These are phyloP conservation scores for Cuniculus paca DNA, from an alignment of 2,797 vertebrate species.

Conservation along the genomic window DNA sequence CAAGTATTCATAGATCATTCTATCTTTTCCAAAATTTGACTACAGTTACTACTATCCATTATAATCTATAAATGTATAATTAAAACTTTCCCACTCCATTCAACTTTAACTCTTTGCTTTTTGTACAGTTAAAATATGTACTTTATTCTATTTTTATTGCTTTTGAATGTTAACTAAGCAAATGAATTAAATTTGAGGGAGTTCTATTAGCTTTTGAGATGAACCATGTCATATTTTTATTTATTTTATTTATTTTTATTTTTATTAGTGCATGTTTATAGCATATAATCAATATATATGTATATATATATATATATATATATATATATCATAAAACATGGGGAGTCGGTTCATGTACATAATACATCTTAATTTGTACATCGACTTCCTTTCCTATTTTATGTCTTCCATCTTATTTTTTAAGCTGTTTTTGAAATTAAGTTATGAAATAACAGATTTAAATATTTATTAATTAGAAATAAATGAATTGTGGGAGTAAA, in stretches of 20 bases:
- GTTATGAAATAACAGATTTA: not conserved
- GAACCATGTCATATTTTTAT: not conserved
- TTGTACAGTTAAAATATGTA: not conserved
- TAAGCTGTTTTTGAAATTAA: not conserved
- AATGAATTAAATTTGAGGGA: not conserved
- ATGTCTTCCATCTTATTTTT: not conserved
- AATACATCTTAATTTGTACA: not conserved
- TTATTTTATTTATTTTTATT: not conserved
- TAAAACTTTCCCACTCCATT: not conserved
- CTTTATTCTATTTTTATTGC: not conserved
- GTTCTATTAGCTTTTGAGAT: not conserved
- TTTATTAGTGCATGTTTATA: not conserved
- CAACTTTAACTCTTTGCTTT: slow-evolving; percentile 40
- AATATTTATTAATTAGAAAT: not conserved
- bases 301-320: not conserved
- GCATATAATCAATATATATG: not conserved
- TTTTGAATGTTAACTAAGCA: not conserved
- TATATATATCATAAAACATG: not conserved
- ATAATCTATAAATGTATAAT: not conserved
- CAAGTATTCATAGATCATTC: slow-evolving; percentile 71
- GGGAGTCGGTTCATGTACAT: not conserved
- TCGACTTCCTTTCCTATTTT: not conserved
- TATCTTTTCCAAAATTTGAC: slow-evolving; percentile 68
- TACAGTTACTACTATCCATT: slow-evolving; percentile 31
- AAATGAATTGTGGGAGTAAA: not conserved